Base-by-base conservation (phyloP, 2,113 vertebrate genomes). In the Tachuris rubrigastra region DNA sequence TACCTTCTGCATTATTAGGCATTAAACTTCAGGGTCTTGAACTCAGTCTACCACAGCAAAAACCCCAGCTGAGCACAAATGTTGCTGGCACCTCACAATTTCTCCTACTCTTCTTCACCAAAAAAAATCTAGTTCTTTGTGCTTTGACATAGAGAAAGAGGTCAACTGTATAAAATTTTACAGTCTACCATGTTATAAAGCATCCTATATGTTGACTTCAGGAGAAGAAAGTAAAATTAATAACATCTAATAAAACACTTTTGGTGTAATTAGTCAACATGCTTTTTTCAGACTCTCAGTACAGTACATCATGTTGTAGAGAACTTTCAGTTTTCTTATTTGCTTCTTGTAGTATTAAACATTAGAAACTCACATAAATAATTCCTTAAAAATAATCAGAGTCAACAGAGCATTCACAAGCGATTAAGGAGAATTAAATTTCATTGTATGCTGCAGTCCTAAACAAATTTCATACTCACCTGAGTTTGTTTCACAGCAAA, bases 401-500 rank as follows among this genome's bases (percentile, higher is more conserved):
- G 56, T 90, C 76, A 94, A 81, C 76, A 92, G 85, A 95, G 82
- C 90, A 92, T 93, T 95, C 93, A 63, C 68, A 78, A 95, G 68
- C 88, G 65, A 97, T 96, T 97, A 96, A 95, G 35, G 47, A 66
- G 72, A 93, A 96, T 94, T 96, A 90, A 88, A 94, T 95, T 93
- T 93, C 81, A 46, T 83, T 71, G 24, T 92, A 72, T 65, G 60
- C 75, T 77, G 55, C 42, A 81, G 33, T 74, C 55, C 88, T 84
- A 95, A 90, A 88, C 79, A 96, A 95, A 96, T 96, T 97, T 96
- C 95, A 96, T 97, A 97, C 93, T 87, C 52, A 96, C 93, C 93
- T 96, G 95, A 88, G 68, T 86, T 88, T 96, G 72, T 77, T 93
- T 93, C 92, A 89, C 85, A 90, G 79, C 49, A 94, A 96, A 93